These are phyloP conservation scores for Prorops nasuta DNA, from an alignment of 1,140 invertebrate genomes.

Conservation along the genomic window DNA sequence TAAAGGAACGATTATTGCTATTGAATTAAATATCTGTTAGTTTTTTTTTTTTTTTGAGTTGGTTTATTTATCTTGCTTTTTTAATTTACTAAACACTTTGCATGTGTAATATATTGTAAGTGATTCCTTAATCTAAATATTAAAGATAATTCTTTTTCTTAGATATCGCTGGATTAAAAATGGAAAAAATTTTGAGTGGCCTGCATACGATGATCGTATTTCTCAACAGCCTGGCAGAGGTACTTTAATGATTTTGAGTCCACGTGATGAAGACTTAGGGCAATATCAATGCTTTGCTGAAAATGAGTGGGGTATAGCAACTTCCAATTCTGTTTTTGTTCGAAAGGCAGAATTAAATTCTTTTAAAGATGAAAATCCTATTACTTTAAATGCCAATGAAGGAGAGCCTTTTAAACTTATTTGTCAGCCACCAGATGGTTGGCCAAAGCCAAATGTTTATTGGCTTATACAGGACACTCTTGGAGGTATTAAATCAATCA, in stretches of 20 bases:
- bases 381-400: slow-evolving; percentile 70
- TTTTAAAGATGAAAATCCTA: slow-evolving; percentile 76
- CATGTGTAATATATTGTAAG: neutral
- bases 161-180: slow-evolving; percentile 97
- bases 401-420: slow-evolving; percentile 83
- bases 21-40: neutral
- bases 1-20: neutral
- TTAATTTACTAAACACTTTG: neutral
- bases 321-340: slow-evolving; percentile 92
- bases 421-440: slow-evolving; percentile 90
- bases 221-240: slow-evolving; percentile 88
- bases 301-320: slow-evolving; percentile 92
- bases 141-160: slow-evolving; percentile 21
- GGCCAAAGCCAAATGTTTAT: slow-evolving; percentile 90
- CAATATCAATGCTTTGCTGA: slow-evolving; percentile 97
- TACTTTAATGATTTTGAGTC: slow-evolving; percentile 84
- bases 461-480: slow-evolving; percentile 83
- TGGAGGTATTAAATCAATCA: slow-evolving; percentile 82
- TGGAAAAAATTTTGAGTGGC: slow-evolving; percentile 86
- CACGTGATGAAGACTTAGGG: slow-evolving; percentile 88
- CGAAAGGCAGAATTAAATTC: slow-evolving; percentile 92
- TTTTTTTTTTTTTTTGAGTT: neutral
- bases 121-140: neutral
- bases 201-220: slow-evolving; percentile 90
- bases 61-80: neutral